phyloP scores from a whole-genome alignment of 2,797 vertebrate species.

The Sebastes iracundus region DNA sequence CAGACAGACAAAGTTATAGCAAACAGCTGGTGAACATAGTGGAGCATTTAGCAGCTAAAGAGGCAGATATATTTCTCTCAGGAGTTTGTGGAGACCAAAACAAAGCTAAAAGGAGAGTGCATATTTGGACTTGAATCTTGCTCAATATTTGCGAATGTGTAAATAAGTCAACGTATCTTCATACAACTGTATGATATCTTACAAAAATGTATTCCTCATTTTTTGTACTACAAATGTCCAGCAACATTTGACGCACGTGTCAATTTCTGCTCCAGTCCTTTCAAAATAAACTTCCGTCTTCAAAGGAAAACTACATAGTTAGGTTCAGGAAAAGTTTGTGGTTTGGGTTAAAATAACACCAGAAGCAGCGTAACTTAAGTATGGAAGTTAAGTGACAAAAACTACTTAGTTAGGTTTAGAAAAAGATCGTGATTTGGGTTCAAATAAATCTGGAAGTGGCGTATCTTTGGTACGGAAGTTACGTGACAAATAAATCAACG shows the following conservation, averaged over 20 bases:
- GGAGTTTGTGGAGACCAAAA: not conserved
- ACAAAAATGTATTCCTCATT: too few species aligned
- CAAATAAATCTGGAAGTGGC: accelerated
- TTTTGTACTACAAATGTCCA: too few species aligned
- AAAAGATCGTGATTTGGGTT: too few species aligned
- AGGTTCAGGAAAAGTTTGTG: too few species aligned
- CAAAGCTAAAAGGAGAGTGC: not conserved
- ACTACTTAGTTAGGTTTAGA: accelerated
- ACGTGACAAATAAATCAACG: accelerated
- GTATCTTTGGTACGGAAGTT: accelerated
- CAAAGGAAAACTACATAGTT: too few species aligned
- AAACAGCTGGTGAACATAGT: not conserved
- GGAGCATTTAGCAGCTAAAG: not conserved
- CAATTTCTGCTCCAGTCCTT: too few species aligned
- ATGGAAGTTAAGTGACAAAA: too few species aligned
- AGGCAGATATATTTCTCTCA: not conserved
- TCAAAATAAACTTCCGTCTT: too few species aligned
- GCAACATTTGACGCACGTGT: too few species aligned
- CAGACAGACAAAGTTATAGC: not conserved
- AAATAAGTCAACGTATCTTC: accelerated
- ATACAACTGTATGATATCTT: too few species aligned
- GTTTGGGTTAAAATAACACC: too few species aligned
- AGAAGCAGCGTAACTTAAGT: too few species aligned
- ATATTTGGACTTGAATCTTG: not conserved
- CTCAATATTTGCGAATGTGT: not conserved